A percentile compares a stretch with the other conserved stretches of the same genome.
Conservation (phyloP, 2,888 invertebrate genomes). For the Drosophila cracens region DNA sequence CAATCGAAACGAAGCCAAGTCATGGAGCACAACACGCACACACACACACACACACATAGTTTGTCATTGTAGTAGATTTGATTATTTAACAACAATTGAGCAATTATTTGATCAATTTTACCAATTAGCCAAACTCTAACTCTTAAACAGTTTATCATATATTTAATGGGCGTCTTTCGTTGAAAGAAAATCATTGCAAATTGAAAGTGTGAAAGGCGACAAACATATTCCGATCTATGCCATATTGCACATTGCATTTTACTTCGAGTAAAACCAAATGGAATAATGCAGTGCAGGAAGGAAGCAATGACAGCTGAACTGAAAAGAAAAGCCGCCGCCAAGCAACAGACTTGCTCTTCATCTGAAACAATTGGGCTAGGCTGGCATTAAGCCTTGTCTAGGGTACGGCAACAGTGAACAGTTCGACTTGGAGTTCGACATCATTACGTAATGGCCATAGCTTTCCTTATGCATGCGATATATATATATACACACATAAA, state of each 20-base stretch:
- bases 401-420: background rate
- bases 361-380: background rate
- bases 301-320: conserved; percentile 19
- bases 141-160: conserved; percentile 3
- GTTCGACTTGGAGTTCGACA: conserved; percentile 3
- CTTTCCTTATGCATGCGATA: conserved; percentile 1
- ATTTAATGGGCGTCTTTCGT: background rate
- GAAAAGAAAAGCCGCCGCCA: conserved; percentile 17
- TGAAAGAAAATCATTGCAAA: conserved; percentile 1
- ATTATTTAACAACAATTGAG: conserved; percentile 1
- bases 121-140: conserved; percentile 27
- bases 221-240: background rate
- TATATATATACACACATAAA: conserved; percentile 1
- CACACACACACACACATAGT: background rate
- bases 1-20: background rate
- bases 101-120: conserved; percentile 8
- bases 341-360: background rate
- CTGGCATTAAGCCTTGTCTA: background rate
- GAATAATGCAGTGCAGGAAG: conserved; percentile 5
- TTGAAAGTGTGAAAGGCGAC: background rate
- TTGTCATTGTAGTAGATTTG: background rate
- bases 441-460: conserved; percentile 45
- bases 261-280: background rate
- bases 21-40: background rate
- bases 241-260: background rate